Percentiles rank a stretch among this genome's conserved stretches.
These are phyloP conservation scores for Papilio polyxenes DNA, from an alignment of 1,140 invertebrate species.

Conservation along the genomic window DNA sequence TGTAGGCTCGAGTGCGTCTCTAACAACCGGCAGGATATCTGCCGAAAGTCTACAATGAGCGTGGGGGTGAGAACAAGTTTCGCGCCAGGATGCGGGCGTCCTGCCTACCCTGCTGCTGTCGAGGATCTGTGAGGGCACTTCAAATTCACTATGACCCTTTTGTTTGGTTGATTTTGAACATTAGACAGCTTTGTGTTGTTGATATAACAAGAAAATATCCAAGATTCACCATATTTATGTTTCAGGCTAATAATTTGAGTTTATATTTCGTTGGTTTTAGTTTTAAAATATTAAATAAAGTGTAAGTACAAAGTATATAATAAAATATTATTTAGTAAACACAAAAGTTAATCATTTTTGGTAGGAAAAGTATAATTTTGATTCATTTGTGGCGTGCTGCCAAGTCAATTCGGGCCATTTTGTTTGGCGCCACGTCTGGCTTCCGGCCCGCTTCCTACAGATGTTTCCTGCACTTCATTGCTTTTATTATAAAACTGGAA, in stretches of 20 bases:
- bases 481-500: slow-evolving; percentile 4
- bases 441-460: slow-evolving; percentile 1
- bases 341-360: slow-evolving; percentile 9
- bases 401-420: background rate
- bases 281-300: background rate
- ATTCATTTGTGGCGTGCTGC: background rate
- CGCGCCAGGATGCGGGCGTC: slow-evolving; percentile 30
- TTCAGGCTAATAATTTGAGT: too few species aligned
- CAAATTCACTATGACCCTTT: background rate
- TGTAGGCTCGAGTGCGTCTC: background rate
- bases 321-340: background rate
- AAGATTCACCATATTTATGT: background rate
- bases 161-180: background rate
- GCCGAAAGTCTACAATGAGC: background rate
- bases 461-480: slow-evolving; percentile 6
- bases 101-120: background rate
- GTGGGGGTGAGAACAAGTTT: background rate
- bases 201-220: background rate
- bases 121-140: slow-evolving; percentile 6
- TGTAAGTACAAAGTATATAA: background rate
- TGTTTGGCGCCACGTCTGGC: background rate
- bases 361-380: slow-evolving; percentile 9
- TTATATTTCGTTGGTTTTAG: too few species aligned
- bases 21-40: background rate
- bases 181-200: background rate